Evolutionary conservation across 2,797 vertebrate species (phyloP).

Genomic region (Channa striata): DNA sequence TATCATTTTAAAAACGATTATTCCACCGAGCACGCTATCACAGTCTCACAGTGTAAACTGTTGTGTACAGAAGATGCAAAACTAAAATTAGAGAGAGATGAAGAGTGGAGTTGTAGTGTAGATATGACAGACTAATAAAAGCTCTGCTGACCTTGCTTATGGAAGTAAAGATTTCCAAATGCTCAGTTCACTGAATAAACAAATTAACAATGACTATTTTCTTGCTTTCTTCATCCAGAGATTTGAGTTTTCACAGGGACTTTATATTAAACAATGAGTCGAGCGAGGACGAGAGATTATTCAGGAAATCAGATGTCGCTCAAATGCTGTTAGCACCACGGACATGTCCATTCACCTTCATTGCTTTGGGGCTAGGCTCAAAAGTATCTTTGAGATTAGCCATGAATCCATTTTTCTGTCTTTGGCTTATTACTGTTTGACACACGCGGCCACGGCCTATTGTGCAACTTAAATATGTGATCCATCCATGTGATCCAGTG

Average conservation of each 20-base stretch:
- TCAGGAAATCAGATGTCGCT: background rate
- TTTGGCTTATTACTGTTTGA: background rate
- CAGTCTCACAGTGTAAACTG: slow-evolving; percentile 6
- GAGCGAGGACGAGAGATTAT: background rate
- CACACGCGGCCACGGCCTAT: background rate
- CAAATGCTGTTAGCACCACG: background rate
- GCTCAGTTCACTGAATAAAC: background rate
- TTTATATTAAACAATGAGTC: background rate
- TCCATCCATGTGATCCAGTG: slow-evolving; percentile 31
- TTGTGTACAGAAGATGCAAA: slow-evolving; percentile 22
- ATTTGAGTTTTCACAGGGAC: background rate
- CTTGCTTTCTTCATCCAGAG: background rate
- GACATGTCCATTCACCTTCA: background rate
- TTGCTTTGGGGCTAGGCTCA: background rate
- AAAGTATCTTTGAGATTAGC: background rate
- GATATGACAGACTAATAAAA: slow-evolving; percentile 14
- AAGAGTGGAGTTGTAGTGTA: slow-evolving; percentile 4
- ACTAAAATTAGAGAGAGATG: slow-evolving; percentile 22
- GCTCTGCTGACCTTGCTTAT: slow-evolving; percentile 17
- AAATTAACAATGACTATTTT: background rate
- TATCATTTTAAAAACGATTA: slow-evolving; percentile 40
- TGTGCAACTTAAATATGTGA: slow-evolving; percentile 18
- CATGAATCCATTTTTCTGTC: background rate
- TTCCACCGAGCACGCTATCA: slow-evolving; percentile 41
- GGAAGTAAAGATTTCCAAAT: background rate